Percentiles rank a stretch among this genome's conserved stretches.
Conservation (phyloP, 1,140 invertebrate genomes). For the Ladona fulva region DNA sequence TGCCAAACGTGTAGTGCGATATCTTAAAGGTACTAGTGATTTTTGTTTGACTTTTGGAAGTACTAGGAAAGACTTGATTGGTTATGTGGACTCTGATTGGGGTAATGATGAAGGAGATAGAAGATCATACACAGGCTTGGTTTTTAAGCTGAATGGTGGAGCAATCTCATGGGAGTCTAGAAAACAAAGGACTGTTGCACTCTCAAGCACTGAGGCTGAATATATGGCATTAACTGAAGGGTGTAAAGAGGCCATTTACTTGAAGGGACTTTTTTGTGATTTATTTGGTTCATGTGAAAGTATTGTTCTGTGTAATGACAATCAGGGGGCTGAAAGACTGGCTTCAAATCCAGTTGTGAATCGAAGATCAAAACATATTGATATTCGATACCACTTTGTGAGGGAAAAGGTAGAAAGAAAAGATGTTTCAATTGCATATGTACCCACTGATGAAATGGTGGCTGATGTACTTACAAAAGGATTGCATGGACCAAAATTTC, state of each 20-base stretch:
- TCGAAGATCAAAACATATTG: constrained; percentile 31
- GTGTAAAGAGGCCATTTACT: no score
- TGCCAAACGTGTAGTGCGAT: neutral
- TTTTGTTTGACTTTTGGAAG: neutral
- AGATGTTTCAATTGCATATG: constrained; percentile 19
- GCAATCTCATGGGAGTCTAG: constrained; percentile 42
- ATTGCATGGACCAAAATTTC: no score
- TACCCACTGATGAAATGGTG: constrained; percentile 22
- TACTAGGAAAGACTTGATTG: neutral
- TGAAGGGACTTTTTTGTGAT: constrained; percentile 26
- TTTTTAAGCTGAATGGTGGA: constrained; percentile 29
- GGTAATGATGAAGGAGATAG: neutral
- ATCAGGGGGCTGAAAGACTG: constrained; percentile 32
- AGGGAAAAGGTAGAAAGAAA: constrained; percentile 18
- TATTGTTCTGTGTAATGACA: constrained; percentile 30
- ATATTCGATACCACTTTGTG: constrained; percentile 28
- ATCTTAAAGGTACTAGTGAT: neutral
- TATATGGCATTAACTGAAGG: no score
- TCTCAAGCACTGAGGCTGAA: no score
- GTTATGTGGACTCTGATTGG: neutral
- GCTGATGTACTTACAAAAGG: constrained; percentile 18
- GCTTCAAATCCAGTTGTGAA: constrained; percentile 32
- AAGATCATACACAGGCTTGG: constrained; percentile 28
- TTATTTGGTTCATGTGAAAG: no score
- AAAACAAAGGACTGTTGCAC: constrained; percentile 39